Evolutionary conservation across 2,888 invertebrate species (phyloP), one percentile per base, ranked within the genome.

Genomic region (Catocala nupta): DNA sequence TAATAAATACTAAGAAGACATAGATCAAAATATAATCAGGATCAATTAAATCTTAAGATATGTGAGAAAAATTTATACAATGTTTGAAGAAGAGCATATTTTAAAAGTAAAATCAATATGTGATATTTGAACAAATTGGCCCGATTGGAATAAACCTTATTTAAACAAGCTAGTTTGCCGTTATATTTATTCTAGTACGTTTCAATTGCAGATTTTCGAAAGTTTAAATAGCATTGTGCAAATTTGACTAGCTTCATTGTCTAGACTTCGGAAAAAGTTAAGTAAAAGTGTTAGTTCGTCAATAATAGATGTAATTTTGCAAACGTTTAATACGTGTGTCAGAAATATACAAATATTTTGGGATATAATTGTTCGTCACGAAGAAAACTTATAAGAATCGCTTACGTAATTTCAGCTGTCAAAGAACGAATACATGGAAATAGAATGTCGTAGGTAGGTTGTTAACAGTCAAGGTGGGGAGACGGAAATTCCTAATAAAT

Each of bases 191-290:
- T 83, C 79, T 81, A 77, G 78, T 72, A 82, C 84, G 88, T 89
- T 88, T 90, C 91, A 85, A 89, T 91, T 87, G 90, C 87, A 86
- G 84, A 91, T 86, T 85, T 91, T 89, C 77, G 91, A 93, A 93
- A 93, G 93, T 91, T 81, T 88, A 92, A 93, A 93, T 84, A 92
- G 75, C 75, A 82, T 78, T 79, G 80, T 81, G 88, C 83, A 90
- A 91, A 91, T 86, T 89, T 83, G 82, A 83, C 77, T 75, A 75
- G 75, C 75, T 81, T 83, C 78, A 80, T 84, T 83, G 87, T 88
- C 85, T 87, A 87, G 84, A 85, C 84, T 80, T 71, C 66, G 75
- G 74, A 73, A 83, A 84, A 81, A 80, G 80, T 73, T 70, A 62
- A 84, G 88, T 82, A 87, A 88, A 86, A 87, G 89, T 88, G 78